Evolutionary conservation across 2,797 vertebrate genomes (phyloP).

Genomic region (Halcyon smyrnensis): DNA sequence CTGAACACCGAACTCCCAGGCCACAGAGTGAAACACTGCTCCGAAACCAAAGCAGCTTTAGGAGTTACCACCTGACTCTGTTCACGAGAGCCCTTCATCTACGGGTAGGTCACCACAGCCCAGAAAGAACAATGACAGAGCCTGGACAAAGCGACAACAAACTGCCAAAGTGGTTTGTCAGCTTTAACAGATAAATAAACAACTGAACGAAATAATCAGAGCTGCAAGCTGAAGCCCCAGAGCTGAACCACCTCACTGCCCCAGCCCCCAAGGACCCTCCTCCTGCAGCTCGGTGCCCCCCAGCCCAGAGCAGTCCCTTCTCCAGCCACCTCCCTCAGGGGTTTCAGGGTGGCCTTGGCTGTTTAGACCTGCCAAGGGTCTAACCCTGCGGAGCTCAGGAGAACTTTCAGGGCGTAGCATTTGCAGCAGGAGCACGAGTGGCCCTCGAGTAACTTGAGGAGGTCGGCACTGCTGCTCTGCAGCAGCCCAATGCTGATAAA

Average conservation of each 20-base stretch:
- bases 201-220: not conserved
- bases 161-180: not conserved
- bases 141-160: fast-evolving
- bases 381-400: fast-evolving
- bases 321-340: not conserved
- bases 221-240: not conserved
- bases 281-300: no score
- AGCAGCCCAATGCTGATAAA: not conserved
- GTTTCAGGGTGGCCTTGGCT: fast-evolving
- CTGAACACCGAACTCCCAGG: fast-evolving
- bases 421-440: fast-evolving
- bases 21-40: fast-evolving
- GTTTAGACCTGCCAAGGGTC: no score
- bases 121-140: not conserved
- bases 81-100: fast-evolving
- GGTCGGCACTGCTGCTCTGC: not conserved
- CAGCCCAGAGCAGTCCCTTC: no score
- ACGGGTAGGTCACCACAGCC: not conserved
- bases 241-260: not conserved
- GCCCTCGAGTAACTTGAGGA: fast-evolving
- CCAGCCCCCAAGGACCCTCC: no score
- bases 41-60: not conserved
- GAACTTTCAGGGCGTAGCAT: fast-evolving
- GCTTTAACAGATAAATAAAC: not conserved
- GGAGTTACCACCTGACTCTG: not conserved